phyloP scores from a whole-genome alignment of 2,797 vertebrate genomes.

The Peromyscus aztecus region DNA sequence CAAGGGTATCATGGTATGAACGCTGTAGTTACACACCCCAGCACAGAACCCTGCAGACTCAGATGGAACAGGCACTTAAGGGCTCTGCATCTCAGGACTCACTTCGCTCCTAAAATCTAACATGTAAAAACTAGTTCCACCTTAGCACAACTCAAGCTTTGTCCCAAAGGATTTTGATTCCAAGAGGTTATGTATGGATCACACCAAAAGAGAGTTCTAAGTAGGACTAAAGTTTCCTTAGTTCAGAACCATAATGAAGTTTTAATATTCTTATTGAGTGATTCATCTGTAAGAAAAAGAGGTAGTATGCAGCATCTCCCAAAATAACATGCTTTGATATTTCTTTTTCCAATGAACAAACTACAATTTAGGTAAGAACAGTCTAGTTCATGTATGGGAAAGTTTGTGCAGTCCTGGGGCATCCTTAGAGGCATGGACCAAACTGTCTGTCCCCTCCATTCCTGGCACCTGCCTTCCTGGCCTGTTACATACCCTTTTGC shows the following conservation, averaged over 20 bases:
- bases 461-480: background rate
- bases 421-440: background rate
- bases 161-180: background rate
- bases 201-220: background rate
- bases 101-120: background rate
- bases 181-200: background rate
- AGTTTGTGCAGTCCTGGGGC: background rate
- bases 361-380: background rate
- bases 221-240: background rate
- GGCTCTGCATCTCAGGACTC: background rate
- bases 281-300: slow-evolving; percentile 1
- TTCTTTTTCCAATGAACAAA: slow-evolving; percentile 14
- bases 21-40: accelerated
- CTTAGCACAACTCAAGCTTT: background rate
- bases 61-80: background rate
- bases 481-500: accelerated
- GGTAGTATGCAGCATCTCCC: background rate
- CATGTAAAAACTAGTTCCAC: background rate
- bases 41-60: background rate
- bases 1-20: background rate
- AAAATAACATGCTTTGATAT: background rate
- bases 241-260: background rate
- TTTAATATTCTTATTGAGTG: background rate
- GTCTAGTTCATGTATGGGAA: background rate
- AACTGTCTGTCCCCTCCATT: background rate